Conservation (phyloP, 2,113 vertebrate species). For the Urocynchramus pylzowi region DNA sequence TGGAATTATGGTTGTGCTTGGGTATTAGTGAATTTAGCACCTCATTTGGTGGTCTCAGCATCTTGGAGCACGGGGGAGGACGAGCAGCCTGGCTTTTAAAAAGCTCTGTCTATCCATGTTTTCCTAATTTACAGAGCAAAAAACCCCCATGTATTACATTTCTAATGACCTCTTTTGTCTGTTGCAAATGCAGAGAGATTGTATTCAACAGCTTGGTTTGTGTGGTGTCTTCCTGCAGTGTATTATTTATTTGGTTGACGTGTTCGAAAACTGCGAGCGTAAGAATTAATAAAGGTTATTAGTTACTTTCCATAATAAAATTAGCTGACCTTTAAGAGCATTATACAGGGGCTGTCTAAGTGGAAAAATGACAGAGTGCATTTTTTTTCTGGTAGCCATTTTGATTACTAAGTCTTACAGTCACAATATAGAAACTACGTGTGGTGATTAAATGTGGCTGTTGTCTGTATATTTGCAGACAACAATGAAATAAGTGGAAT, state of each 20-base stretch:
- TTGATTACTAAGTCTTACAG: background rate
- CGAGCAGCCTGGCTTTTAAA: background rate
- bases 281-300: conserved; percentile 52
- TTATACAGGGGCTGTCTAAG: conserved; percentile 17
- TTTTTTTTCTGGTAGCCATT: conserved; percentile 25
- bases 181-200: background rate
- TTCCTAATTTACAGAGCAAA: background rate
- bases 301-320: conserved; percentile 55
- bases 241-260: background rate
- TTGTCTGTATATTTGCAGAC: background rate
- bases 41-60: background rate
- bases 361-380: conserved; percentile 23
- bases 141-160: background rate
- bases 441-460: background rate
- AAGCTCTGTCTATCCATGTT: background rate
- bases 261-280: background rate
- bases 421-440: background rate
- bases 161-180: conserved; percentile 3
- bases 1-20: background rate
- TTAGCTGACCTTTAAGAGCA: conserved; percentile 54
- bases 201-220: background rate
- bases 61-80: background rate
- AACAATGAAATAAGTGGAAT: background rate
- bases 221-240: background rate
- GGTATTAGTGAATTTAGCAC: background rate